A percentile compares a stretch with the other conserved stretches of the same genome.
These are phyloP conservation scores for Hyles lineata DNA, from an alignment of 2,888 invertebrate genomes.

Conservation along the genomic window DNA sequence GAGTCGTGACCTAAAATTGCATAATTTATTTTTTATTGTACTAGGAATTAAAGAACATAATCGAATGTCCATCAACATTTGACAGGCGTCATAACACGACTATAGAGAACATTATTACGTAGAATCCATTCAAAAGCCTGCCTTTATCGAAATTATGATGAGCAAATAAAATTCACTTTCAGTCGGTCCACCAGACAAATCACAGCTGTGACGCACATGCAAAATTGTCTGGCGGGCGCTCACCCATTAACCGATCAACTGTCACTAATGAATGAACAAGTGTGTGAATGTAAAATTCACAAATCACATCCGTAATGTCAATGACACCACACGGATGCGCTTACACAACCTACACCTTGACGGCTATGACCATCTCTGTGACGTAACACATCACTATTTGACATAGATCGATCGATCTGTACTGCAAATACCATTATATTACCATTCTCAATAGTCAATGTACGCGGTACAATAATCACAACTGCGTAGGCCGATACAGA, in stretches of 20 bases:
- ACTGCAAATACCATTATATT: constrained; percentile 6
- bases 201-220: constrained; percentile 20
- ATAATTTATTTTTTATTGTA: too few relatives aligned
- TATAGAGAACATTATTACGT: not conserved
- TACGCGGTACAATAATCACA: constrained; percentile 42
- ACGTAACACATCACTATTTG: constrained; percentile 58
- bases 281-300: constrained; percentile 49
- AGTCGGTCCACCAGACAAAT: constrained; percentile 8
- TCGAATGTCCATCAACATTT: not conserved
- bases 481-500: constrained; percentile 50
- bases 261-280: constrained; percentile 53
- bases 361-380: constrained; percentile 66
- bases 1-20: too few relatives aligned
- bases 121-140: not conserved
- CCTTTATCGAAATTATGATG: constrained; percentile 8
- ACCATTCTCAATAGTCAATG: constrained; percentile 42
- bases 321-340: constrained; percentile 77
- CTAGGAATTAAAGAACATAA: too few relatives aligned
- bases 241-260: constrained; percentile 22
- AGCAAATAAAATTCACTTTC: constrained; percentile 16
- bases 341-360: constrained; percentile 80
- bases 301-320: constrained; percentile 76
- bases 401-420: constrained; percentile 43
- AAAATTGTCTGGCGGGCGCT: constrained; percentile 16
- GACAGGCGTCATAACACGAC: not conserved